These are phyloP conservation scores for Perizoma affinitatum DNA, from an alignment of 2,888 invertebrate genomes.

Conservation along the genomic window DNA sequence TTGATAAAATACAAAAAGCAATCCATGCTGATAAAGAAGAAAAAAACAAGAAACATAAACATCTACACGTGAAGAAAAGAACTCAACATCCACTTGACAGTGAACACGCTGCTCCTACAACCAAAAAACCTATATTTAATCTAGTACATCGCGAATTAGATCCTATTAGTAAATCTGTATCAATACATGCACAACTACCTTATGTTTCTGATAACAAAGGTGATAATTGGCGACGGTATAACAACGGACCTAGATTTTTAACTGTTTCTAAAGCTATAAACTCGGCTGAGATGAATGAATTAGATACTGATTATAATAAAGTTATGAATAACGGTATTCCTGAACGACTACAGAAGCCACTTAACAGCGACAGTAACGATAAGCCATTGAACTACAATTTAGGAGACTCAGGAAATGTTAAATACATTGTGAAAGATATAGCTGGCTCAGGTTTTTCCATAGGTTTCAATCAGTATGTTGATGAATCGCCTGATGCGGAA, in stretches of 20 bases:
- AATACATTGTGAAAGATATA: constrained; percentile 65
- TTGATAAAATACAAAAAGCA: constrained; percentile 72
- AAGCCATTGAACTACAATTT: constrained; percentile 41
- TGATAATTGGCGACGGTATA: constrained; percentile 49
- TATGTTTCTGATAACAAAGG: constrained; percentile 47
- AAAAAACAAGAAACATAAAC: constrained; percentile 45
- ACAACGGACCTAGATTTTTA: constrained; percentile 55
- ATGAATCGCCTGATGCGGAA: constrained; percentile 66
- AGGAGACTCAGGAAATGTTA: constrained; percentile 58
- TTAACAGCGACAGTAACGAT: constrained; percentile 51
- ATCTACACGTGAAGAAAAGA: constrained; percentile 62
- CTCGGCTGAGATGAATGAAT: constrained; percentile 63
- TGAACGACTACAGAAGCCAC: constrained; percentile 65
- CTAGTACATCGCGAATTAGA: constrained; percentile 54
- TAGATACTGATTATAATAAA: constrained; percentile 60
- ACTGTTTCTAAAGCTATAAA: constrained; percentile 58
- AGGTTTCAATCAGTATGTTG: constrained; percentile 70
- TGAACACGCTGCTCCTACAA: constrained; percentile 43
- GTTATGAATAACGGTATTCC: constrained; percentile 58
- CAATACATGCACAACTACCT: constrained; percentile 39
- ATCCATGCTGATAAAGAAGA: constrained; percentile 53
- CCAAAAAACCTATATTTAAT: constrained; percentile 35
- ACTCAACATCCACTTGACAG: constrained; percentile 59
- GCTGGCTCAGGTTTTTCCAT: constrained; percentile 70
- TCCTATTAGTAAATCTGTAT: constrained; percentile 57